A percentile compares a stretch with the other conserved stretches of the same genome.
Conservation (phyloP, 2,113 vertebrate species). For the Beaufortia kweichowensis region DNA sequence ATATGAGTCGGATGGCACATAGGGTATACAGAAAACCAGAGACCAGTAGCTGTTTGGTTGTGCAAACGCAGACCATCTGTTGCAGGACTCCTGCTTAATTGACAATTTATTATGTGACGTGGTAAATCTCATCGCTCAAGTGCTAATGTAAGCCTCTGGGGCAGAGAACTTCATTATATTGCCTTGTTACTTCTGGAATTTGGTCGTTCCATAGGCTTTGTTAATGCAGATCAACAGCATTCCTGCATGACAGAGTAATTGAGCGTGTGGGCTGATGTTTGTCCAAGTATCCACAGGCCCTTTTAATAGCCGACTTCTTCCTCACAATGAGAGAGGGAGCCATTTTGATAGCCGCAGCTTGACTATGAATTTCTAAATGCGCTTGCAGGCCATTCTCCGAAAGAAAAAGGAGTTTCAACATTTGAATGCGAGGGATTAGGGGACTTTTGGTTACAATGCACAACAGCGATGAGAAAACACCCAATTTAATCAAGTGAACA, state of each 20-base stretch:
- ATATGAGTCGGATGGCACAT: background rate
- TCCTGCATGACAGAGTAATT: slow-evolving; percentile 26
- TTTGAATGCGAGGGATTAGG: background rate
- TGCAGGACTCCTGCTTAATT: slow-evolving; percentile 49
- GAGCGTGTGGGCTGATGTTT: slow-evolving; percentile 43
- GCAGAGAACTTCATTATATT: slow-evolving; percentile 39
- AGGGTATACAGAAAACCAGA: background rate
- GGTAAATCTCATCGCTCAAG: slow-evolving; percentile 30
- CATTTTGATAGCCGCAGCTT: background rate
- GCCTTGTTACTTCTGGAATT: slow-evolving; percentile 40
- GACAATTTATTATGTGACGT: slow-evolving; percentile 41
- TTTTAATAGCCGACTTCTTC: slow-evolving; percentile 25
- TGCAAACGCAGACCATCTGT: slow-evolving; percentile 55
- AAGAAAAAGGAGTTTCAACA: background rate
- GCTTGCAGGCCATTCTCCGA: background rate
- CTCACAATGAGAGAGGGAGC: background rate
- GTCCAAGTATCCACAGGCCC: slow-evolving; percentile 17
- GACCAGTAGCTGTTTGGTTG: slow-evolving; percentile 47
- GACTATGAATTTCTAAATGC: background rate
- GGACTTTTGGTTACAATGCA: background rate
- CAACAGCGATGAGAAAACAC: background rate
- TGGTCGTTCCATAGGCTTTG: slow-evolving; percentile 33
- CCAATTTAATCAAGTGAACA: background rate
- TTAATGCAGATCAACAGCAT: slow-evolving; percentile 42
- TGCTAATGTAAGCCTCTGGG: slow-evolving; percentile 36